phyloP scores from a whole-genome alignment of 2,113 vertebrate genomes.

The Empidonax alnorum region DNA sequence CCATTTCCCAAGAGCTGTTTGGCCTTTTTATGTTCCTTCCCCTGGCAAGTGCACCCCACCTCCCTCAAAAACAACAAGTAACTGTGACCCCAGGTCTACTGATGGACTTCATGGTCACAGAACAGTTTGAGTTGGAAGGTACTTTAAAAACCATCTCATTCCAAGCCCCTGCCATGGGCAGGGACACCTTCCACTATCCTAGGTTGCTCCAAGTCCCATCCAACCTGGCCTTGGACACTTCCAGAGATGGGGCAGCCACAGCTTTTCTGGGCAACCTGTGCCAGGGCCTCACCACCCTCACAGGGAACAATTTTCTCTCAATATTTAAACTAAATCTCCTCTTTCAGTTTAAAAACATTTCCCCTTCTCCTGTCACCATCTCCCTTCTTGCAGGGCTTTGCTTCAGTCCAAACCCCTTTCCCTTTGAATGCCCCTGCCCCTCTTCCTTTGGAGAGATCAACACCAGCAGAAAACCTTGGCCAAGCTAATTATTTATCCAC shows the following conservation, averaged over 20 bases:
- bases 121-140: neutral
- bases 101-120: neutral
- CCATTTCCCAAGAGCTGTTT: neutral
- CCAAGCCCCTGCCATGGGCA: neutral
- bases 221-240: neutral
- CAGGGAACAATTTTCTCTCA: neutral
- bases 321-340: neutral
- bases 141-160: neutral
- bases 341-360: neutral
- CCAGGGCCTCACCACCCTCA: neutral
- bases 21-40: too few species aligned
- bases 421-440: neutral
- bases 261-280: neutral
- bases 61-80: neutral
- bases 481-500: neutral
- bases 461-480: neutral
- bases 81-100: neutral
- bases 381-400: neutral
- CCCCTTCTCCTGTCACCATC: neutral
- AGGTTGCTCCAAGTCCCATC: accelerated
- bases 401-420: neutral
- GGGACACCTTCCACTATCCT: neutral
- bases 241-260: neutral
- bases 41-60: neutral
- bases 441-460: neutral